Percentiles rank a stretch among this genome's conserved stretches.
Evolutionary conservation across 2,113 vertebrate genomes (phyloP).

Genomic region (Melanostigma gelatinosum): DNA sequence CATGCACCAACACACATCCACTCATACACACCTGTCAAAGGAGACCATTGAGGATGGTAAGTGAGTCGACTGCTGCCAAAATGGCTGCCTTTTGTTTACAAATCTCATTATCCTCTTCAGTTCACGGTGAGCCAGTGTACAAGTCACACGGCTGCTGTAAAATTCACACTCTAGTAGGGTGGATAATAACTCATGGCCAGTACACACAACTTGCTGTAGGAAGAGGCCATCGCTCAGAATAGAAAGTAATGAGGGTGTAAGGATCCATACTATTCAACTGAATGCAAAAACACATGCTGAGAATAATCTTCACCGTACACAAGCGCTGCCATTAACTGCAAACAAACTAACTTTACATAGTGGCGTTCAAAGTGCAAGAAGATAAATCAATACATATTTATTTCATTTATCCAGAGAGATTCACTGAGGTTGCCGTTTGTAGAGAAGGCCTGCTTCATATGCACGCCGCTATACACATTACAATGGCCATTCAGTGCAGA

Average conservation of each 20-base stretch:
- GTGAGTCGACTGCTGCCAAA: conserved; percentile 69
- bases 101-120: conserved; percentile 79
- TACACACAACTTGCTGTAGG: conserved; percentile 46
- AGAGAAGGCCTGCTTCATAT: neutral
- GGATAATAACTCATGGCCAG: conserved; percentile 65
- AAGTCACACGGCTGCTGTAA: conserved; percentile 63
- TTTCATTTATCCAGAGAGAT: neutral
- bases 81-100: conserved; percentile 79
- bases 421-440: neutral
- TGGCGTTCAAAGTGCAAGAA: neutral
- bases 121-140: conserved; percentile 59
- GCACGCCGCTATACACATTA: neutral
- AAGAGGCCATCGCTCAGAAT: conserved; percentile 48
- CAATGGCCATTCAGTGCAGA: neutral
- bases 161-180: conserved; percentile 63
- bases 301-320: neutral
- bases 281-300: conserved; percentile 13
- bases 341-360: neutral
- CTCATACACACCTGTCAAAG: conserved; percentile 60
- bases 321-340: neutral
- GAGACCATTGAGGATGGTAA: conserved; percentile 65
- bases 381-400: neutral
- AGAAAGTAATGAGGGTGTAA: conserved; percentile 19
- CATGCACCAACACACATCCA: conserved; percentile 27
- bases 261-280: conserved; percentile 36